Evolutionary conservation across 2,888 invertebrate species (phyloP), one percentile per base, ranked within the genome.

Genomic region (Silvanus unidentatus): DNA sequence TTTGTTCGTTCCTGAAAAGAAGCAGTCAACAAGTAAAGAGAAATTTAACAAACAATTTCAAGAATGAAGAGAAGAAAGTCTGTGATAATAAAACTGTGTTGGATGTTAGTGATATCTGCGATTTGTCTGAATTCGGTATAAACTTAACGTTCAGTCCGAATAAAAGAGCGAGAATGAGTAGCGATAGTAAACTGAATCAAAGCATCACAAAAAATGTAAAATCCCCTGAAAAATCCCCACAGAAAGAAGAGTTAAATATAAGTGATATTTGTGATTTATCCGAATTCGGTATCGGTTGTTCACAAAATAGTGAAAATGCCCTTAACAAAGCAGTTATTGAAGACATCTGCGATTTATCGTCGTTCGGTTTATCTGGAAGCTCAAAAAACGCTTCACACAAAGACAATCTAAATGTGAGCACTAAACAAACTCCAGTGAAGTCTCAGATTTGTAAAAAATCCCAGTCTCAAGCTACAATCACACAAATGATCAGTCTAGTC

Each of bases 401-500:
- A 41, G 38, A 14, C 30, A 40, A 34, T 2, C 8, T 14, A 30
- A 44, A 36, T 36, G 44, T n/a, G n/a, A n/a, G n/a, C n/a, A n/a
- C n/a, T n/a, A n/a, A n/a, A n/a, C n/a, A n/a, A n/a, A n/a, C n/a
- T n/a, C n/a, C n/a, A n/a, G n/a, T n/a, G n/a, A n/a, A n/a, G n/a
- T n/a, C n/a, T n/a, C n/a, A n/a, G n/a, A n/a, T n/a, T n/a, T n/a
- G n/a, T n/a, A n/a, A n/a, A n/a, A n/a, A n/a, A n/a, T n/a, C 40
- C 22, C 32, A 43, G 37, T 47, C 56, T 1, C 52, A 57, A 47
- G 12, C 59, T 10, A 49, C 55, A 4, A 53, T 59, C 39, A 60
- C 57, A 6, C 57, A 60, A 47, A 52, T 56, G 39, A 44, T 60
- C 22, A 49, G 46, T 48, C 70, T 75, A 62, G 73, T 76, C 2